A percentile compares a stretch with the other conserved stretches of the same genome.
These are phyloP conservation scores for Leptoteleia sp. DNA, from an alignment of 1,140 invertebrate genomes.

Conservation along the genomic window DNA sequence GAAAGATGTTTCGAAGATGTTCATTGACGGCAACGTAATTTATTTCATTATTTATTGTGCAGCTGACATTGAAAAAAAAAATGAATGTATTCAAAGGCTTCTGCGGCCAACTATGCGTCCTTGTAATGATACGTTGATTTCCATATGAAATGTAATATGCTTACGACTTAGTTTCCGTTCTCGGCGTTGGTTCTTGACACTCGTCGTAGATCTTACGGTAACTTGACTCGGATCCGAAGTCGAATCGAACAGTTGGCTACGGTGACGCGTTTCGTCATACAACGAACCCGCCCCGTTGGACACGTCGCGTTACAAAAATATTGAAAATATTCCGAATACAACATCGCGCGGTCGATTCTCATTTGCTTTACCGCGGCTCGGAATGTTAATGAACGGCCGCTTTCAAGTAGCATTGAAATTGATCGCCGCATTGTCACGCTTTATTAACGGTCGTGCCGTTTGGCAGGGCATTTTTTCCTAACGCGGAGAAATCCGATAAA, in stretches of 20 bases:
- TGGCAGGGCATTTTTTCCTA: too few species aligned
- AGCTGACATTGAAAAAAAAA: constrained; percentile 60
- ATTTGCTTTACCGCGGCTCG: constrained; percentile 16
- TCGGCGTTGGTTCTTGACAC: constrained; percentile 54
- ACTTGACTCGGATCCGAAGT: constrained; percentile 58
- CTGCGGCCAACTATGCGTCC: constrained; percentile 56
- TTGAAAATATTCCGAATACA: constrained; percentile 36
- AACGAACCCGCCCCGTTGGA: constrained; percentile 57
- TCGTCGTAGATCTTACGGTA: constrained; percentile 63
- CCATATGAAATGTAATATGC: constrained; percentile 63
- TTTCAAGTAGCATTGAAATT: constrained; percentile 27
- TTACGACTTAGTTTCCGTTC: constrained; percentile 65
- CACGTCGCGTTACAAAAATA: constrained; percentile 49
- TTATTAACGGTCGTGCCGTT: constrained; percentile 29
- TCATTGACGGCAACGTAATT: constrained; percentile 35
- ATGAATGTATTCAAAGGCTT: constrained; percentile 49
- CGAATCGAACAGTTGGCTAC: constrained; percentile 50
- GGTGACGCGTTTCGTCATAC: constrained; percentile 58
- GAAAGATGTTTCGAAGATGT: constrained; percentile 23
- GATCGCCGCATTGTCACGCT: constrained; percentile 32
- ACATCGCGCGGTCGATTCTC: constrained; percentile 26
- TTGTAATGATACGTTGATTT: constrained; percentile 65
- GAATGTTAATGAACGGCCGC: constrained; percentile 34
- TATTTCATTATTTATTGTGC: constrained; percentile 43
- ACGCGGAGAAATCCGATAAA: too few species aligned